phyloP scores from a whole-genome alignment of 1,140 invertebrate genomes.

The Aricia agestis region DNA sequence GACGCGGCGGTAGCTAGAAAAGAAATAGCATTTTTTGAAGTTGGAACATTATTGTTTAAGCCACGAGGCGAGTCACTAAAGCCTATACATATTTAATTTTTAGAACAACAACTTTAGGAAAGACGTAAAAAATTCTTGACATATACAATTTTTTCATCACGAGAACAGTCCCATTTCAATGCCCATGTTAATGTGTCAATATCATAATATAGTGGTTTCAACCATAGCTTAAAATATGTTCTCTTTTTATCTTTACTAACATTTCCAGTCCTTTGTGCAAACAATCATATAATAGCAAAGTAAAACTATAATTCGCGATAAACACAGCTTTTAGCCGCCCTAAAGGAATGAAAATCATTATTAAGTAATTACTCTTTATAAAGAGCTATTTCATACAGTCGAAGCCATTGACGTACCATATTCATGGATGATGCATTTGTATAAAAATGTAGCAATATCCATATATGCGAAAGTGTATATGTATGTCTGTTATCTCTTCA shows the following conservation, averaged over 20 bases:
- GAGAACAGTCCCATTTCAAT: no score
- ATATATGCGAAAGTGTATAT: no score
- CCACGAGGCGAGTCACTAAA: no score
- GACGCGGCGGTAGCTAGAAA: no score
- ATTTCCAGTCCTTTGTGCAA: background rate
- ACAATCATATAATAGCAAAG: background rate
- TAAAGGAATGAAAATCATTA: constrained; percentile 1
- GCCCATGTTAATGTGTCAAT: no score
- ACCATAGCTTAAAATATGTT: background rate
- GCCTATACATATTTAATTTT: no score
- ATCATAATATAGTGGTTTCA: background rate
- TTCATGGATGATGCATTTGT: background rate
- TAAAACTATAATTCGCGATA: background rate
- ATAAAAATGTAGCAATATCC: background rate
- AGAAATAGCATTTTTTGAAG: no score
- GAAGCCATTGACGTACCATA: background rate
- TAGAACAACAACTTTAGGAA: no score
- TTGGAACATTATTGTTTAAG: no score
- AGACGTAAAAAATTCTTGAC: no score
- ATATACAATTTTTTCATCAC: no score
- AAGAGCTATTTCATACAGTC: constrained; percentile 1
- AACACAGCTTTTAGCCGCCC: background rate
- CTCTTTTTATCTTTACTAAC: background rate
- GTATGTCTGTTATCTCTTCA: no score
- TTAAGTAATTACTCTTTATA: background rate